A percentile compares a stretch with the other conserved stretches of the same genome.
Evolutionary conservation across 2,113 vertebrate species (phyloP).

Genomic region (Baryphthengus martii): DNA sequence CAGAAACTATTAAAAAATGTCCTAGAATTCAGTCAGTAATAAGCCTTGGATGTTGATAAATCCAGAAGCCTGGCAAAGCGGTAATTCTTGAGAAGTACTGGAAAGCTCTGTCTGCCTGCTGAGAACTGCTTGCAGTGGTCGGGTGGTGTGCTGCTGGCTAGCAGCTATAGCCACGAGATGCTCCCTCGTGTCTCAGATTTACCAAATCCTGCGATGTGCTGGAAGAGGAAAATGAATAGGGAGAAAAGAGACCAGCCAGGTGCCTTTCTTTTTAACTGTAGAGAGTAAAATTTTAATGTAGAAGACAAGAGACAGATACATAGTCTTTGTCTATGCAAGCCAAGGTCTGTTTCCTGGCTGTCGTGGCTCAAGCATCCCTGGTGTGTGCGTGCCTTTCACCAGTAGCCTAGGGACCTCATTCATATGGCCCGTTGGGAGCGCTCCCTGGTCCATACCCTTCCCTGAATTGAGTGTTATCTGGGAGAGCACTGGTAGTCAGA

Average conservation of each 20-base stretch:
- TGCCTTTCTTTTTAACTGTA: not conserved
- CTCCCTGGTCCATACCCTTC: not conserved
- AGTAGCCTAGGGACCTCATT: not conserved
- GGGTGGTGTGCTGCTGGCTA: not conserved
- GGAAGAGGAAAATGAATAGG: not conserved
- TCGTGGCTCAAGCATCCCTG: not conserved
- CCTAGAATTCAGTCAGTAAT: not conserved
- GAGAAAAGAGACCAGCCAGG: not conserved
- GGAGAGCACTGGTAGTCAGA: not conserved
- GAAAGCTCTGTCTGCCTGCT: not conserved
- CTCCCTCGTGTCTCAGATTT: not conserved
- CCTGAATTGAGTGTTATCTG: not conserved
- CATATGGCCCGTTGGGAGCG: not conserved
- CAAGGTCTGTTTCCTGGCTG: not conserved
- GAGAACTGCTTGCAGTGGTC: not conserved
- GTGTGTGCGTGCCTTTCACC: no score
- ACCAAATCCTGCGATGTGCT: rapidly evolving
- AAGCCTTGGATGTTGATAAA: not conserved
- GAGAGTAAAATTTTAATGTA: not conserved
- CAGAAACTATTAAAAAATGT: not conserved
- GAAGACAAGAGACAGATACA: not conserved
- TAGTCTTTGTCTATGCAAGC: not conserved
- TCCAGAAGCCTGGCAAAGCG: not conserved
- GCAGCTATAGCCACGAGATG: rapidly evolving
- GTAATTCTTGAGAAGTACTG: not conserved